phyloP scores from a whole-genome alignment of 2,113 vertebrate species.

The Nothocercus nigrocapillus region DNA sequence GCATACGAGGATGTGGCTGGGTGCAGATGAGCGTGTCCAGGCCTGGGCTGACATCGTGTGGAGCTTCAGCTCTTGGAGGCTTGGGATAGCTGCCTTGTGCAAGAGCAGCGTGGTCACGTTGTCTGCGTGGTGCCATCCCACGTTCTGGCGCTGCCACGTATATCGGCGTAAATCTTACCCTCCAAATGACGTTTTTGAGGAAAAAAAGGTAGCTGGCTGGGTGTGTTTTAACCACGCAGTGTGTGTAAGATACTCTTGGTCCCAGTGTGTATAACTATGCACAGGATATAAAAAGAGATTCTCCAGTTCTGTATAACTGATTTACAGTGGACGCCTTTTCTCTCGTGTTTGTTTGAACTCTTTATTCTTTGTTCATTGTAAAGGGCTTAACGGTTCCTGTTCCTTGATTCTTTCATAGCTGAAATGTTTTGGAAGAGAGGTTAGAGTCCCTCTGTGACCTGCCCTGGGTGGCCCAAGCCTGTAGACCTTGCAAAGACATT shows the following conservation, averaged over 20 bases:
- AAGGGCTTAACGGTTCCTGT: constrained; percentile 67
- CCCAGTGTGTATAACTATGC: background rate
- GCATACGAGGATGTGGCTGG: too few relatives aligned
- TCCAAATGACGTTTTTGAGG: background rate
- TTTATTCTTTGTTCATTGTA: constrained; percentile 46
- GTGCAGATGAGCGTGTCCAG: background rate
- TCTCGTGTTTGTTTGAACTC: constrained; percentile 48
- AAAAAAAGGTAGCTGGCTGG: background rate
- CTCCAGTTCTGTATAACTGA: background rate
- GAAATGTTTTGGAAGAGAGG: constrained; percentile 69
- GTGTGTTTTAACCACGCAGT: background rate
- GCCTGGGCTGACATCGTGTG: too few relatives aligned
- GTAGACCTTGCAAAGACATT: constrained; percentile 69
- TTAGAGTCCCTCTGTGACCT: constrained; percentile 65
- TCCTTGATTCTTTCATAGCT: constrained; percentile 50
- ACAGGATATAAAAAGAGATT: background rate
- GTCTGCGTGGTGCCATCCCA: accelerated
- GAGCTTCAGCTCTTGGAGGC: too few relatives aligned
- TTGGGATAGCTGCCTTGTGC: background rate
- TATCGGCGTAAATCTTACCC: background rate
- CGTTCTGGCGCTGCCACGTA: accelerated
- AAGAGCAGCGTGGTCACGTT: accelerated
- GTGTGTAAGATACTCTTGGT: accelerated
- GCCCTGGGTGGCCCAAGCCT: constrained; percentile 73
- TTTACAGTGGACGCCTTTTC: constrained; percentile 62